Evolutionary conservation across 2,888 invertebrate genomes (phyloP).

Genomic region (Myopa testacea): DNA sequence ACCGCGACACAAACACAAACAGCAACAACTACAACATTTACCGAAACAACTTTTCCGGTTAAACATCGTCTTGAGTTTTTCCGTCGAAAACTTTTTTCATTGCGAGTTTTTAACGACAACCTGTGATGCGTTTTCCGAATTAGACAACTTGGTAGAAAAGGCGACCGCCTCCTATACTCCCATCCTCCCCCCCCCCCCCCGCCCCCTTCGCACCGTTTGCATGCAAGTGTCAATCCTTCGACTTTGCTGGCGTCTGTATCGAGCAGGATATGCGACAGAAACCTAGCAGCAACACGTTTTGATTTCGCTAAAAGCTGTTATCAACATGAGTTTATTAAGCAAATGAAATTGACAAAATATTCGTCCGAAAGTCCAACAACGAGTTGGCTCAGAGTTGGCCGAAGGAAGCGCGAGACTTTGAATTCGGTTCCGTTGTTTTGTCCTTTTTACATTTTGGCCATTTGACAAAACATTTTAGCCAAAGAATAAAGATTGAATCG

Average conservation of each 20-base stretch:
- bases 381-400: not conserved
- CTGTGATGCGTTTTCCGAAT: slow-evolving; percentile 8
- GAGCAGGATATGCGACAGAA: not conserved
- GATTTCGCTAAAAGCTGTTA: not conserved
- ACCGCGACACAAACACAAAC: slow-evolving; percentile 7
- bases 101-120: slow-evolving; percentile 29
- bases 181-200: too few relatives aligned
- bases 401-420: not conserved
- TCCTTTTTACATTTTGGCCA: not conserved
- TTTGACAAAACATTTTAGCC: not conserved
- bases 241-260: not conserved
- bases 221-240: not conserved
- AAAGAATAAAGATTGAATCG: too few relatives aligned
- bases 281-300: slow-evolving; percentile 10
- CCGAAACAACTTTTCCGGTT: slow-evolving; percentile 23
- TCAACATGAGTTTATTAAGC: slow-evolving; percentile 25
- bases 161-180: too few relatives aligned
- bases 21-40: slow-evolving; percentile 6
- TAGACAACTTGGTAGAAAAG: not conserved
- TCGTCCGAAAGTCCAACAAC: not conserved
- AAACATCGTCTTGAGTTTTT: slow-evolving; percentile 9
- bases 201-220: too few relatives aligned
- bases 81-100: slow-evolving; percentile 19
- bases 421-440: not conserved
- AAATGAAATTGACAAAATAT: slow-evolving; percentile 22